phyloP scores from a whole-genome alignment of 2,113 vertebrate species.

The Nothoprocta pentlandii region DNA sequence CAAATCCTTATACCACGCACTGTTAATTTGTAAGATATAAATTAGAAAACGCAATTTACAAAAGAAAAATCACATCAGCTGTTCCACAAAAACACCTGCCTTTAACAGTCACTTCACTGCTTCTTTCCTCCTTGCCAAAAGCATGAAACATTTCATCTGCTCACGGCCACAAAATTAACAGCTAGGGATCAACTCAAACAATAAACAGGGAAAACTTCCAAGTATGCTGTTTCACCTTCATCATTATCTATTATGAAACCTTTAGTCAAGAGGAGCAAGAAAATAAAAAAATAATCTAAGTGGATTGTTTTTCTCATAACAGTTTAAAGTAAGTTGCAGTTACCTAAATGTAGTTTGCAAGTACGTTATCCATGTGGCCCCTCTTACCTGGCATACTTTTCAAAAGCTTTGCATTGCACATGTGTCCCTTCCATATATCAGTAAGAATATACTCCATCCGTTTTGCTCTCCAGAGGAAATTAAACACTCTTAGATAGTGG shows the following conservation, averaged over 20 bases:
- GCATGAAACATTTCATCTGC: background rate
- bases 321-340: background rate
- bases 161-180: background rate
- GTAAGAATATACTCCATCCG: conserved; percentile 98
- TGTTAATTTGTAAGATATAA: too few species aligned
- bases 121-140: background rate
- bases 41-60: too few species aligned
- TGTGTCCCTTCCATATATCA: conserved; percentile 98
- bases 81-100: too few species aligned
- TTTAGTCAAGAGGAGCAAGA: background rate
- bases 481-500: conserved; percentile 95
- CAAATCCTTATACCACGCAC: too few species aligned
- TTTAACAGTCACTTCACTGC: too few species aligned
- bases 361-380: background rate
- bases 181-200: background rate
- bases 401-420: conserved; percentile 96
- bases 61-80: too few species aligned
- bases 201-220: background rate
- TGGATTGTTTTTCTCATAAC: background rate
- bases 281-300: background rate
- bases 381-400: conserved; percentile 91
- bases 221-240: background rate
- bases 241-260: background rate
- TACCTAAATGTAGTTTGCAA: background rate
- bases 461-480: conserved; percentile 97